phyloP scores from a whole-genome alignment of 1,140 invertebrate genomes.

The Globodera rostochiensis region DNA sequence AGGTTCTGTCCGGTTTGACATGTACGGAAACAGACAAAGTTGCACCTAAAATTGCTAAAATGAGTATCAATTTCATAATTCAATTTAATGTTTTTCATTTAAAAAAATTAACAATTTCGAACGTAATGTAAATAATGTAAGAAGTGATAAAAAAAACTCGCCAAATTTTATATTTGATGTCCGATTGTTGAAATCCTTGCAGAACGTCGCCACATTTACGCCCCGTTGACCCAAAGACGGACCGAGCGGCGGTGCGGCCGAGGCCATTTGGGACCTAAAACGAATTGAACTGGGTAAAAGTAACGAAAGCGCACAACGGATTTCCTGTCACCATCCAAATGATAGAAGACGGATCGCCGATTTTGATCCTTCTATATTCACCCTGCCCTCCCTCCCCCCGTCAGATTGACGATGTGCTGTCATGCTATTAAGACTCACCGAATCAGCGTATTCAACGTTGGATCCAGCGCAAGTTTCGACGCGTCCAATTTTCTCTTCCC shows the following conservation, averaged over 20 bases:
- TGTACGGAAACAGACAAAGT: slow-evolving; percentile 54
- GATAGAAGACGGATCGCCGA: no score
- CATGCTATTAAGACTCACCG: slow-evolving; percentile 38
- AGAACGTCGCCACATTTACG: slow-evolving; percentile 91
- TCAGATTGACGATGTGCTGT: neutral
- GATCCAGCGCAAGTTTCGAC: slow-evolving; percentile 54
- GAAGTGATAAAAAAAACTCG: neutral
- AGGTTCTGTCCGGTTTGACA: slow-evolving; percentile 78
- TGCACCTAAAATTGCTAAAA: slow-evolving; percentile 47
- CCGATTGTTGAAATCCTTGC: slow-evolving; percentile 95
- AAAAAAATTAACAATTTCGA: no score
- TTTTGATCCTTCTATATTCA: no score
- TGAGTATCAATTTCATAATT: neutral
- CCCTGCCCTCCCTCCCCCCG: no score
- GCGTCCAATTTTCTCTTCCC: slow-evolving; percentile 52
- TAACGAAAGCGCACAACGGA: no score
- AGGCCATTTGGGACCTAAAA: slow-evolving; percentile 64
- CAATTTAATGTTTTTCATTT: no score
- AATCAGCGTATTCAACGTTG: slow-evolving; percentile 56
- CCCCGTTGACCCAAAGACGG: slow-evolving; percentile 73
- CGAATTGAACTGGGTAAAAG: no score
- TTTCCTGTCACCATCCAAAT: no score
- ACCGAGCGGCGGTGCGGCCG: slow-evolving; percentile 62
- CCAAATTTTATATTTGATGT: slow-evolving; percentile 90
- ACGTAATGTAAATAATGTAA: neutral